Base-by-base conservation (phyloP, 2,113 vertebrate genomes). In the Caracal caracal region DNA sequence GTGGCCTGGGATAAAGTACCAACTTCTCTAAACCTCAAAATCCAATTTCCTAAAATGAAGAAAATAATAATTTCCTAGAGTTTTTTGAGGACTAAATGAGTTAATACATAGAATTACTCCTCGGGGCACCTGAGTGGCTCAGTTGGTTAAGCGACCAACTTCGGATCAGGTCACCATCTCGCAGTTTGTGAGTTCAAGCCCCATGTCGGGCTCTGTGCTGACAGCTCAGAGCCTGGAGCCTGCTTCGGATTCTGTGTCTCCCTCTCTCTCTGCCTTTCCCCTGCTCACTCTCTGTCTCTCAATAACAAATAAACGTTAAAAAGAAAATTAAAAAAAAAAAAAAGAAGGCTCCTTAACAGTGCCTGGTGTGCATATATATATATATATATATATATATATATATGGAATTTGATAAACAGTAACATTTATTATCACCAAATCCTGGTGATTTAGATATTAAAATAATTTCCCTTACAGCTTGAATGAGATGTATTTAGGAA, bases 1-100 rank as follows among this genome's bases (percentile, higher is more conserved):
- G 19, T 49, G 33, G 59, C 16, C 16, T 65, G 63, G 28, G 61
- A 35, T 82, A 47, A 90, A 82, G 28, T 51, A 49, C 15, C 24
- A 89, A 71, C 16, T 30, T 96, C 61, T 95, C 37, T 83, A 95
- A 96, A 47, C 84, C 7, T 88, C 43, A 88, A 75, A 56, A 1
- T 59, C 51, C 24, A 35, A 37, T 63, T 93, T 82, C 12, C 40
- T 79, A 86, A 94, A 96, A 78, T 26, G 20, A 59, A 71, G 79
- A 90, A 71, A 84, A 61, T 59, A 65, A 53, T 65, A 49, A 85
- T 11, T 80, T 49, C 53, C 53, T 35, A 43, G 11, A 19, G 13
- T 30, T 85, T 68, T 90, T 65, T 76, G 26, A 96, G 8, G 12
- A 70, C 63, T 49, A 68, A 75, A 47, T 82, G 26, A 90, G n/a